Conservation (phyloP, 2,888 invertebrate genomes). For the Amphimallon solstitiale region DNA sequence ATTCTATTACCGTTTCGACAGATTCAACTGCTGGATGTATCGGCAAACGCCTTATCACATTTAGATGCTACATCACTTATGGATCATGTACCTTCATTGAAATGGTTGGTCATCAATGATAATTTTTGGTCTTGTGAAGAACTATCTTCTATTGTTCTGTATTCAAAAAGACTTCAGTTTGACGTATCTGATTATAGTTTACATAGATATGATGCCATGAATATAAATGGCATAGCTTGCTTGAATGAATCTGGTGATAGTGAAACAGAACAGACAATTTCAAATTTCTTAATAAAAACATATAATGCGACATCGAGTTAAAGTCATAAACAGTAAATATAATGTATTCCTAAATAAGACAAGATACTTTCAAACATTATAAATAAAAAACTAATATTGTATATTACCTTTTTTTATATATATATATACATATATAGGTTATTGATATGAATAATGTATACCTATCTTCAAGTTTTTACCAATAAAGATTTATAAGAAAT, state of each 20-base stretch:
- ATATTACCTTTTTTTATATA: too few relatives aligned
- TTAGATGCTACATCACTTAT: constrained; percentile 53
- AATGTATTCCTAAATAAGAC: too few relatives aligned
- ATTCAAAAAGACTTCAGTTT: constrained; percentile 52
- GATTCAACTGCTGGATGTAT: constrained; percentile 55
- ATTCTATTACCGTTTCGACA: constrained; percentile 52
- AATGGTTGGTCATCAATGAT: constrained; percentile 54
- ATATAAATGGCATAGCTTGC: constrained; percentile 58
- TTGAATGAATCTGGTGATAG: constrained; percentile 46
- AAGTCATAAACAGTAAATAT: too few relatives aligned
- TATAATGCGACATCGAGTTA: too few relatives aligned
- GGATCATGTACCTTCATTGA: constrained; percentile 53
- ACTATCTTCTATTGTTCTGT: constrained; percentile 52
- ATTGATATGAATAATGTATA: too few relatives aligned
- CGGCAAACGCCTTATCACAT: constrained; percentile 55
- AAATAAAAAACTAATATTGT: too few relatives aligned
- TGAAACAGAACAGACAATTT: constrained; percentile 46
- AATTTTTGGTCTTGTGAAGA: constrained; percentile 56
- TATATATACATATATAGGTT: too few relatives aligned
- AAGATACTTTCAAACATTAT: too few relatives aligned
- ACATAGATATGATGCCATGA: constrained; percentile 54
- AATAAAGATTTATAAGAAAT: too few relatives aligned
- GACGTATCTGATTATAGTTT: constrained; percentile 49
- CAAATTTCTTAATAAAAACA: constrained; percentile 46
- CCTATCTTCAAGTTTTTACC: too few relatives aligned